Base-by-base conservation (phyloP, 64 coral and sea anemone species). In the Cladopsammia gracilis region DNA sequence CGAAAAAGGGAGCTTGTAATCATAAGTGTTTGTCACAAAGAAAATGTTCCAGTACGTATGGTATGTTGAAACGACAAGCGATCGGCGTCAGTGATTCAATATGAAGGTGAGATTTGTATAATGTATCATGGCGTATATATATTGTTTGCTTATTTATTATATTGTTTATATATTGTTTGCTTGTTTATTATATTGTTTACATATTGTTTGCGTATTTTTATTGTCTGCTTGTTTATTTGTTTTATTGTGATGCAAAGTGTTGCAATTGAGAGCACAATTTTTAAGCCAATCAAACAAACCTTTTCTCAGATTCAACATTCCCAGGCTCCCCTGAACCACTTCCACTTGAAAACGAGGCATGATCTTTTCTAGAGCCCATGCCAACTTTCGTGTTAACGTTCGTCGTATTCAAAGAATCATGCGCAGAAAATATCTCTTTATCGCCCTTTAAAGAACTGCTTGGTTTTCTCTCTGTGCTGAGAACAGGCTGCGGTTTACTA, bases 301-400 rank as follows among this genome's bases (percentile, higher is more conserved):
- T 84, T 34, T 10, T 23, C 6, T 2, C 22, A 68, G 26, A 67
- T 67, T 48, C 20, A 12, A 14, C 46, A 47, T 67, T 19, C 43
- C 45, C 62, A 66, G 45, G 12, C 62, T 84, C 62, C 44, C 10
- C 20, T 50, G 62, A n/a, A 16, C 80, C 60, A 67, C 43, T 67
- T 84, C 61, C 80, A 3, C 80, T 84, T 25, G 62, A 67, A 67
- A 68, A 65, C 60, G 58, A 84, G 20, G 62, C 10, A 49, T 24
- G 5, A n/a, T 84, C 48, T 51, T 64, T 48, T 7, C 10, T 34
- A 44, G 67, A 25, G 22, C 11, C 24, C 25, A 26, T 1, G 67
- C 53, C 53, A 6, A 56, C 7, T 0, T 12, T 56, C 12, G 43
- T 49, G 4, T 0, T 10, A 14, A 48, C 3, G 58, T 14, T 83